phyloP scores from a whole-genome alignment of 1,140 invertebrate genomes.

The Saccostrea echinata region DNA sequence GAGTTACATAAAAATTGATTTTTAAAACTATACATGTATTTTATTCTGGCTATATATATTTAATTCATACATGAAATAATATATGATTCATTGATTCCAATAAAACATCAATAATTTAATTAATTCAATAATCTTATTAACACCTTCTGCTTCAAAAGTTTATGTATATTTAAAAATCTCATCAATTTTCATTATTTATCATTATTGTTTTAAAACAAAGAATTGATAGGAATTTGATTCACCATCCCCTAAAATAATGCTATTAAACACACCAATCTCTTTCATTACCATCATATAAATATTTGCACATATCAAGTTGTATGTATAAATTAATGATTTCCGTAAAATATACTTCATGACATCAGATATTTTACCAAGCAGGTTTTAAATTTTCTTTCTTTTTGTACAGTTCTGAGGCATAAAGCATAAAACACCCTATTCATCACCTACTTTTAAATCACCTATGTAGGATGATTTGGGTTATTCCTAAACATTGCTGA shows the following conservation, averaged over 20 bases:
- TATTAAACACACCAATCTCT: background rate
- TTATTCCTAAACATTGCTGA: background rate
- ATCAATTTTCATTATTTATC: no score
- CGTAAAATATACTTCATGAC: no score
- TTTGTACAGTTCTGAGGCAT: background rate
- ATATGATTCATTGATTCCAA: no score
- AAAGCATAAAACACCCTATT: background rate
- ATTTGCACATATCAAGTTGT: no score
- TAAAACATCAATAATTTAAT: background rate
- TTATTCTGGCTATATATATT: background rate
- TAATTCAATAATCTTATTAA: background rate
- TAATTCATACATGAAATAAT: no score
- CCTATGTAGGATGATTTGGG: background rate
- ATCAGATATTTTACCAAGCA: no score
- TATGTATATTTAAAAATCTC: no score
- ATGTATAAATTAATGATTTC: no score
- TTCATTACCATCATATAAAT: no score
- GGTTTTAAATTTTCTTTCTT: no score
- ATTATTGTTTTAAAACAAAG: background rate
- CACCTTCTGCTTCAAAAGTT: background rate
- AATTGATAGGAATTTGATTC: background rate
- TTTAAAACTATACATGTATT: no score
- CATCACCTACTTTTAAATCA: background rate
- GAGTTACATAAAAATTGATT: no score
- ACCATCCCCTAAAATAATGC: background rate